These are phyloP conservation scores for Sebastes itinus DNA, from an alignment of 2,797 vertebrate genomes.

Conservation along the genomic window DNA sequence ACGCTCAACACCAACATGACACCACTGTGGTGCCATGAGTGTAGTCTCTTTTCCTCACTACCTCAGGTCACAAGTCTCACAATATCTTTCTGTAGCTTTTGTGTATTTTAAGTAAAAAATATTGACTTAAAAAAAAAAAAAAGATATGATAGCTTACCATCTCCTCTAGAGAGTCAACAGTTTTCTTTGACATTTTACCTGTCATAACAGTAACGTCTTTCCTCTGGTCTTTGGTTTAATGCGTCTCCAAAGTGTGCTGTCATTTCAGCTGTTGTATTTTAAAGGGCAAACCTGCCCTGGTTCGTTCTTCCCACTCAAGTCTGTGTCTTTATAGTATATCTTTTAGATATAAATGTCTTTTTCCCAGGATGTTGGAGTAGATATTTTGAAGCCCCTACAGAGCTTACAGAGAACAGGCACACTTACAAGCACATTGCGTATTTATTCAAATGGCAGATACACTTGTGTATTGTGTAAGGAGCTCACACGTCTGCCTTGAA, in stretches of 20 bases:
- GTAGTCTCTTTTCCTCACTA: neutral
- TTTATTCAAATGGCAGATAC: slow-evolving; percentile 6
- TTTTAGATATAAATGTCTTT: slow-evolving; percentile 16
- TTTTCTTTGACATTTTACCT: slow-evolving; percentile 46
- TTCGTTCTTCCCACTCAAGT: slow-evolving; percentile 2
- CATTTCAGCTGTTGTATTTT: slow-evolving; percentile 56
- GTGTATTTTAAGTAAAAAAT: neutral
- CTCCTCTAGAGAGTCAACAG: neutral
- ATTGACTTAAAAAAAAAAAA: neutral
- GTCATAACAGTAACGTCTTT: neutral
- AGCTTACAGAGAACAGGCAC: neutral
- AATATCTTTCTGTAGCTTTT: neutral
- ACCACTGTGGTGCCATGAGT: neutral
- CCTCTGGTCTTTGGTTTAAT: neutral
- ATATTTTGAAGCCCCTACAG: slow-evolving; percentile 9
- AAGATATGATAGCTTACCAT: neutral
- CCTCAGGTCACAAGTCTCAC: neutral
- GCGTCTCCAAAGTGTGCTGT: slow-evolving; percentile 49
- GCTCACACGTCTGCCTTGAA: neutral
- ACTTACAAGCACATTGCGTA: neutral
- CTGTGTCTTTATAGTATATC: slow-evolving; percentile 22
- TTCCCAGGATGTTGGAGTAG: neutral
- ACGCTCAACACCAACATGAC: neutral
- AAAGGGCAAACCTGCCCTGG: slow-evolving; percentile 60
- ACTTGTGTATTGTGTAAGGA: neutral